Evolutionary conservation across 2,113 vertebrate species (phyloP).

Genomic region (Plestiodon gilberti): DNA sequence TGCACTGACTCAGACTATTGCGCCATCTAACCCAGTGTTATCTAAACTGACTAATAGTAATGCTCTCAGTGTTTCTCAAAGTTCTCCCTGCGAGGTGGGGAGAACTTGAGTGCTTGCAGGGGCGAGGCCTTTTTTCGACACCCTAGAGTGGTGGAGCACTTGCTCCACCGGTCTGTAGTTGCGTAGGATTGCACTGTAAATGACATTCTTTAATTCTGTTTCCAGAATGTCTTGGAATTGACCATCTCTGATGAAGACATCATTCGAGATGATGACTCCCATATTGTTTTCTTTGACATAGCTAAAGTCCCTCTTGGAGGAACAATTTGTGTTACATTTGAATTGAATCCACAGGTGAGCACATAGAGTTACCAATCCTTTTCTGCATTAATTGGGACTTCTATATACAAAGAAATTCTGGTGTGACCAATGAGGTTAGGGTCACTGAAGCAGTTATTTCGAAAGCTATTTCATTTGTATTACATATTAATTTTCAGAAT

Average conservation of each 20-base stretch:
- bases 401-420: not conserved
- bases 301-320: conserved; percentile 70
- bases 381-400: not conserved
- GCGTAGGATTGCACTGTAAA: too few relatives aligned
- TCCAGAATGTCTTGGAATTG: conserved; percentile 79
- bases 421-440: not conserved
- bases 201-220: not conserved
- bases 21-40: not conserved
- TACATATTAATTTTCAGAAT: conserved; percentile 48
- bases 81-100: too few relatives aligned
- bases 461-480: not conserved
- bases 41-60: too few relatives aligned
- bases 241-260: conserved; percentile 74
- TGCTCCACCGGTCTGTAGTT: not conserved
- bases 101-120: too few relatives aligned
- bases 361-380: not conserved
- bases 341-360: conserved; percentile 64
- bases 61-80: too few relatives aligned
- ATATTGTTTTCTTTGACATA: conserved; percentile 74
- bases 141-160: too few relatives aligned
- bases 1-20: not conserved
- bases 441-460: not conserved
- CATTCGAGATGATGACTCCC: conserved; percentile 63
- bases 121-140: too few relatives aligned
- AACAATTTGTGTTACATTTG: conserved; percentile 62